Percentiles rank a stretch among this genome's conserved stretches.
Conservation (phyloP, 2,113 vertebrate genomes). For the Pimephales promelas region DNA sequence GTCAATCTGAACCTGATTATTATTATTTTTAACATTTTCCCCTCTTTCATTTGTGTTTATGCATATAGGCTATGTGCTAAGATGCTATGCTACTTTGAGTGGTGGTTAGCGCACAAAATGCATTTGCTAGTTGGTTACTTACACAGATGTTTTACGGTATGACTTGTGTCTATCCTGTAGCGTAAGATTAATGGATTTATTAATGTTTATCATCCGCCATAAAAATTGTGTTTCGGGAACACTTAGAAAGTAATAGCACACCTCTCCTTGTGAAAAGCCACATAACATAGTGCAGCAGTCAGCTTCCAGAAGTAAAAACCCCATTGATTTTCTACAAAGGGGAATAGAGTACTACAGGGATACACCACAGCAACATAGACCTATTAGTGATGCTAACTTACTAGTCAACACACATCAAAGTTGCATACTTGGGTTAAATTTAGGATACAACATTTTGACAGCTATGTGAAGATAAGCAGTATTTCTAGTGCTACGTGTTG, state of each 20-base stretch:
- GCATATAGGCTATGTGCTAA: not conserved
- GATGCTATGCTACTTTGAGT: not conserved
- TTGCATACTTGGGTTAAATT: not conserved
- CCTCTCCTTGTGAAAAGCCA: not conserved
- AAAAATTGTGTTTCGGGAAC: not conserved
- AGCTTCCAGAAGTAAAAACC: not conserved
- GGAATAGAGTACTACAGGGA: not conserved
- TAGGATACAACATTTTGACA: not conserved
- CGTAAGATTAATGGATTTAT: not conserved
- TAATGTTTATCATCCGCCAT: not conserved
- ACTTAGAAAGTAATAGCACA: not conserved
- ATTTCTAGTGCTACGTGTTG: conserved; percentile 25
- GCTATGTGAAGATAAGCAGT: conserved; percentile 5
- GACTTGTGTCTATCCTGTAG: not conserved
- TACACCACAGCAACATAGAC: too few species aligned
- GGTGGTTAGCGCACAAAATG: not conserved
- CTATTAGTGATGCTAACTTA: not conserved
- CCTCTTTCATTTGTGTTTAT: not conserved
- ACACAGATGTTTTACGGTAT: not conserved
- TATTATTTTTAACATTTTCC: not conserved
- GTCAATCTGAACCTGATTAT: not conserved
- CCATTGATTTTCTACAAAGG: not conserved
- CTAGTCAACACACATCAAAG: not conserved
- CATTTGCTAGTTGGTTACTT: not conserved
- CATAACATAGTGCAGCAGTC: not conserved